Percentiles rank a stretch among this genome's conserved stretches.
Conservation (phyloP, 2,113 vertebrate genomes). For the Peromyscus leucopus region DNA sequence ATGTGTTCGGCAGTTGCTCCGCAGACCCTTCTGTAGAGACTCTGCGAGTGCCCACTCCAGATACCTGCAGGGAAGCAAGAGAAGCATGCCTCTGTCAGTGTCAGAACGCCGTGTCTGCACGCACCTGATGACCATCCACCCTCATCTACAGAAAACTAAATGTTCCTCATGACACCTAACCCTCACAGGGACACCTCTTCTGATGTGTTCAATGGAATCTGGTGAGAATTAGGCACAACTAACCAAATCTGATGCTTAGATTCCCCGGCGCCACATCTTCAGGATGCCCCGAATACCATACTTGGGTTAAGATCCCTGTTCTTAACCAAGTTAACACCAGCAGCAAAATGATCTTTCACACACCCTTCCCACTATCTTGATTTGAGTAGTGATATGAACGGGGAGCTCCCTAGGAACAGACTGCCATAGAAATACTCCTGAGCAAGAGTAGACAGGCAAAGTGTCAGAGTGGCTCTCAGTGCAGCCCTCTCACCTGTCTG, state of each 20-base stretch:
- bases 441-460: background rate
- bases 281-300: background rate
- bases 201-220: background rate
- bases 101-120: background rate
- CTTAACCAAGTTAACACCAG: background rate
- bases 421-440: background rate
- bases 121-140: background rate
- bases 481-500: background rate
- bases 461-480: fast-evolving
- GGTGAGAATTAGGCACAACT: background rate
- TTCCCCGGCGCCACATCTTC: background rate
- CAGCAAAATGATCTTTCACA: background rate
- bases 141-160: background rate
- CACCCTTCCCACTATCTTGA: background rate
- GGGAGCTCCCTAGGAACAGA: background rate
- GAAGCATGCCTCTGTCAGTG: background rate
- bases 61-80: conserved; percentile 89
- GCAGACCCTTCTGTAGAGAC: conserved; percentile 88
- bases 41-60: conserved; percentile 91
- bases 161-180: background rate
- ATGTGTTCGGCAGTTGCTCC: conserved; percentile 87
- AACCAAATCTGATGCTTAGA: background rate
- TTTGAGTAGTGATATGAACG: background rate
- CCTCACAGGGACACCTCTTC: background rate
- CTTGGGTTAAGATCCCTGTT: background rate